phyloP scores from a whole-genome alignment of 2,113 vertebrate species.

The Laterallus jamaicensis region DNA sequence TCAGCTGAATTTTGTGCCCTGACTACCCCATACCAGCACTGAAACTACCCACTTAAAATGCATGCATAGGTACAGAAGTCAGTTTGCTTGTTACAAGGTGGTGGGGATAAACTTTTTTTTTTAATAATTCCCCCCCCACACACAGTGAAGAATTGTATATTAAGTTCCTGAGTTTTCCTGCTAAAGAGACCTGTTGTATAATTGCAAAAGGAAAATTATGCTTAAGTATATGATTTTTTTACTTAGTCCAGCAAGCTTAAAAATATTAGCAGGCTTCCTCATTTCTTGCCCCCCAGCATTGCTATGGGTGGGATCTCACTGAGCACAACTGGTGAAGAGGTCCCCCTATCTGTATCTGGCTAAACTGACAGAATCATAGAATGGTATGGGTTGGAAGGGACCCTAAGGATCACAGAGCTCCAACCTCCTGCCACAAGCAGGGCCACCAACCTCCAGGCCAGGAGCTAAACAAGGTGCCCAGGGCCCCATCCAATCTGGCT shows the following conservation, averaged over 20 bases:
- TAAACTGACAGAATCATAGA: not conserved
- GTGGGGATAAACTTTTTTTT: not conserved
- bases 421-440: too few species aligned
- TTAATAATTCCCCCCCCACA: too few species aligned
- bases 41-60: not conserved
- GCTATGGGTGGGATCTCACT: not conserved
- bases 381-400: too few species aligned
- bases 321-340: not conserved
- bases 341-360: not conserved
- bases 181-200: not conserved
- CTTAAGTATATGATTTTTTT: not conserved
- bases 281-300: fast-evolving
- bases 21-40: not conserved
- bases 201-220: not conserved
- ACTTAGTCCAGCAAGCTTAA: not conserved
- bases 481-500: too few species aligned
- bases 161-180: not conserved
- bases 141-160: not conserved
- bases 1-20: not conserved
- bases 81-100: not conserved
- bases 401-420: too few species aligned
- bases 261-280: not conserved
- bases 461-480: too few species aligned
- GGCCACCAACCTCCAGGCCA: too few species aligned
- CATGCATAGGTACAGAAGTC: not conserved